Evolutionary conservation across 1,140 invertebrate species (phyloP).

Genomic region (Ceratina japonica): DNA sequence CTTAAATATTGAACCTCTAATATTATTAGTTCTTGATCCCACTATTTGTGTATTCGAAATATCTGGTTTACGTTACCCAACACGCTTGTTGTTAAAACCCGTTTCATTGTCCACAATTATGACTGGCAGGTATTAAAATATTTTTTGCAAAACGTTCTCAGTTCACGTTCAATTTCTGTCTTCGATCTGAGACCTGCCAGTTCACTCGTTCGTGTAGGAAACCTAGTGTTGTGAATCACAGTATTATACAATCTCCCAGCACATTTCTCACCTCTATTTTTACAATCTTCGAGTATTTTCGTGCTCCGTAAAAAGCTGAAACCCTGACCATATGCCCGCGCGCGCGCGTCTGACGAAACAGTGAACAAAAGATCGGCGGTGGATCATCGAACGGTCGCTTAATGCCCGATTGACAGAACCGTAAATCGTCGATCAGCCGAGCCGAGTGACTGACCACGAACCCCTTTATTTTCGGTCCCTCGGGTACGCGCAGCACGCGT

Average conservation of each 20-base stretch:
- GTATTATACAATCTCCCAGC: too few species aligned
- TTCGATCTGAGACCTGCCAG: too few species aligned
- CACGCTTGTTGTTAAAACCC: background rate
- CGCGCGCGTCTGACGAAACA: background rate
- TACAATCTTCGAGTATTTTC: background rate
- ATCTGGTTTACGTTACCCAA: background rate
- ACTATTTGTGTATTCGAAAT: background rate
- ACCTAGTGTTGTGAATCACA: too few species aligned
- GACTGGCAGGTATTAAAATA: too few species aligned
- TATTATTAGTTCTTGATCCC: background rate
- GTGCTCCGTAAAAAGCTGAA: background rate
- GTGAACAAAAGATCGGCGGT: background rate
- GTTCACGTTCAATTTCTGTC: too few species aligned
- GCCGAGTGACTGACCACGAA: constrained; percentile 54
- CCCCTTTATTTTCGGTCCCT: constrained; percentile 53
- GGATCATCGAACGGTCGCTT: background rate
- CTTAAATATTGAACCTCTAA: background rate
- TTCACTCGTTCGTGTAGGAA: background rate
- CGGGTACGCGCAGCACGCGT: constrained; percentile 56
- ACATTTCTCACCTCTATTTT: background rate
- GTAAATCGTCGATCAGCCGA: constrained; percentile 25
- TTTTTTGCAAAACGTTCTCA: too few species aligned
- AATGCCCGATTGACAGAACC: constrained; percentile 16
- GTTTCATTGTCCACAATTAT: background rate
- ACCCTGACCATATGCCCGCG: background rate